A percentile compares a stretch with the other conserved stretches of the same genome.
Conservation (phyloP, 2,113 vertebrate genomes). For the Pipa parva region DNA sequence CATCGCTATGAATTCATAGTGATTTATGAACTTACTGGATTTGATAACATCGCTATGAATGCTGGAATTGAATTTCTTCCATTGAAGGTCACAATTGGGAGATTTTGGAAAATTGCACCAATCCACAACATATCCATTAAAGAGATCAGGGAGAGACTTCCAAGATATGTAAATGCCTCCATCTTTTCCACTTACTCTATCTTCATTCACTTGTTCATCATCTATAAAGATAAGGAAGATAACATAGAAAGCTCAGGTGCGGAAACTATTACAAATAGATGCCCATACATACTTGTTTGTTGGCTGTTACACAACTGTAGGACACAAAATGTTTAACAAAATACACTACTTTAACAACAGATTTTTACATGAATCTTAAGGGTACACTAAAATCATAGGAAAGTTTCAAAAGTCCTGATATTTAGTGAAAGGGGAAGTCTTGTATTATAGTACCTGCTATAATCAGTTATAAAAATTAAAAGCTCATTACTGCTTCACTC, state of each 20-base stretch:
- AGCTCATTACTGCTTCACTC: too few species aligned
- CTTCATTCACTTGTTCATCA: slow-evolving; percentile 21
- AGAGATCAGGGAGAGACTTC: slow-evolving; percentile 31
- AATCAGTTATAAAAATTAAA: too few species aligned
- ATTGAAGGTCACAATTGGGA: slow-evolving; percentile 54
- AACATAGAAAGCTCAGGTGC: too few species aligned
- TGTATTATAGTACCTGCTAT: too few species aligned
- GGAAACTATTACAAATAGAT: too few species aligned
- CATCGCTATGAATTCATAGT: neutral
- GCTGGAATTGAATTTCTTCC: slow-evolving; percentile 53
- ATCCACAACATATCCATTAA: slow-evolving; percentile 57
- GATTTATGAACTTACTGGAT: slow-evolving; percentile 67
- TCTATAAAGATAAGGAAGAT: slow-evolving; percentile 28
- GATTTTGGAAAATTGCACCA: slow-evolving; percentile 54
- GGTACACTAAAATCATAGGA: too few species aligned
- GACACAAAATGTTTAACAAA: neutral
- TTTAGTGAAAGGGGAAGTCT: too few species aligned
- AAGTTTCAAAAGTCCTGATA: too few species aligned
- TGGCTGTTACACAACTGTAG: neutral
- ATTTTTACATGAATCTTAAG: too few species aligned
- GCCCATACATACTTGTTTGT: too few species aligned
- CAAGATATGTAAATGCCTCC: slow-evolving; percentile 57
- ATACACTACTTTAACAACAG: neutral
- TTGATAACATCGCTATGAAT: slow-evolving; percentile 51
- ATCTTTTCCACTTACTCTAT: slow-evolving; percentile 43